A percentile compares a stretch with the other conserved stretches of the same genome.
Evolutionary conservation across 35 echinoderm and acorn worm species (phyloP).

Genomic region (Nesometra sesokonis): DNA sequence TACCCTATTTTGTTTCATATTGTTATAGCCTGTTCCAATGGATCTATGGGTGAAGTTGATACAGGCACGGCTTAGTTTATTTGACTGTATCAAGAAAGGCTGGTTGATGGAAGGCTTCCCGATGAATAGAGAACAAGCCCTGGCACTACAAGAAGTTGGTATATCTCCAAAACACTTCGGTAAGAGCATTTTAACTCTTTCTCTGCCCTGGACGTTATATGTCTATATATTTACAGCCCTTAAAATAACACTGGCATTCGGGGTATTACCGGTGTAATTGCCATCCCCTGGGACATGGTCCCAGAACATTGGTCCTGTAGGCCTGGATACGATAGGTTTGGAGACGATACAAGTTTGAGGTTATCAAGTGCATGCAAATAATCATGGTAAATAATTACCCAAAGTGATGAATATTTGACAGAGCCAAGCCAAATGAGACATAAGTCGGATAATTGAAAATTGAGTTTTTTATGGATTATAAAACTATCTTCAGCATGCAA

Average conservation of each 20-base stretch:
- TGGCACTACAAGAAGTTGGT: conserved; percentile 81
- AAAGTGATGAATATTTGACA: no score
- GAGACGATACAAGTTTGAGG: no score
- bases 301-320: background rate
- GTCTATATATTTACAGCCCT: background rate
- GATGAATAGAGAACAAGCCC: conserved; percentile 70
- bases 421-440: no score
- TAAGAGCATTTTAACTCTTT: background rate
- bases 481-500: no score
- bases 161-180: conserved; percentile 86
- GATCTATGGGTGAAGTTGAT: conserved; percentile 80
- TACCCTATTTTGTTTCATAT: background rate
- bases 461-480: no score
- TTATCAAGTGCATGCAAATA: no score
- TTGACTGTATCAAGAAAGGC: conserved; percentile 92
- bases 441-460: no score
- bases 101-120: conserved; percentile 93
- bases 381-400: no score
- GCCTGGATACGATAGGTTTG: no score
- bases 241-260: background rate
- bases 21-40: conserved; percentile 41
- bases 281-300: background rate
- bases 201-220: no score
- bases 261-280: background rate
- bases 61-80: conserved; percentile 68